Evolutionary conservation across 1,140 invertebrate species (phyloP).

Genomic region (Lethocerus indicus): DNA sequence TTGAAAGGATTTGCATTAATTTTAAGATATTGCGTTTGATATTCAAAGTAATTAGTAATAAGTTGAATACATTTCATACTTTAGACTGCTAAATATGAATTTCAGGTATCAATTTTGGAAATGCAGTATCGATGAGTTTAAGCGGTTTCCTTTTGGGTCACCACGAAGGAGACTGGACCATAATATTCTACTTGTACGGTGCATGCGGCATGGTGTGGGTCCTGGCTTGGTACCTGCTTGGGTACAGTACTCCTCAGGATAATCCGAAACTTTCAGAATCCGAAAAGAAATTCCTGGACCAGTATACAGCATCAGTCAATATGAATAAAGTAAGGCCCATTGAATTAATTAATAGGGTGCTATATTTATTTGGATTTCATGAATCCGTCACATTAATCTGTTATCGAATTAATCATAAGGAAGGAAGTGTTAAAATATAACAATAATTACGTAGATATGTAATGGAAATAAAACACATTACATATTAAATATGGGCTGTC

Average conservation of each 20-base stretch:
- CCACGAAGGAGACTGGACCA: constrained; percentile 27
- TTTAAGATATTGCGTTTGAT: too few species aligned
- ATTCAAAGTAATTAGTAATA: neutral
- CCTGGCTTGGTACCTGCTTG: constrained; percentile 36
- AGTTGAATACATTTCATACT: neutral
- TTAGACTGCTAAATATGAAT: neutral
- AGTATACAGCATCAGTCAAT: constrained; percentile 1
- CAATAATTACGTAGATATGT: too few species aligned
- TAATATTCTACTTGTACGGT: constrained; percentile 37
- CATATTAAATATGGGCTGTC: too few species aligned
- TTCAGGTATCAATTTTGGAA: constrained; percentile 26
- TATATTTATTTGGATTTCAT: too few species aligned
- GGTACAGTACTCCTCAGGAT: constrained; percentile 51
- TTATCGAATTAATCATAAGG: too few species aligned
- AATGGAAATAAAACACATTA: too few species aligned
- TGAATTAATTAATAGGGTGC: too few species aligned
- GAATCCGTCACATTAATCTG: too few species aligned
- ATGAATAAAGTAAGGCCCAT: constrained; percentile 7
- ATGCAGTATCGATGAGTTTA: constrained; percentile 28
- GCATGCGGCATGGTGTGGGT: constrained; percentile 25
- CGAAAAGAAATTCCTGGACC: constrained; percentile 41
- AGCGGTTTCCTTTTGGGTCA: constrained; percentile 26
- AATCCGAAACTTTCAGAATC: constrained; percentile 49
- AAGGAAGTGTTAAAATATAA: too few species aligned
- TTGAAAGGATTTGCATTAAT: too few species aligned